Percentiles rank a stretch among this genome's conserved stretches.
Evolutionary conservation across 2,797 vertebrate genomes (phyloP).

Genomic region (Tapera naevia): DNA sequence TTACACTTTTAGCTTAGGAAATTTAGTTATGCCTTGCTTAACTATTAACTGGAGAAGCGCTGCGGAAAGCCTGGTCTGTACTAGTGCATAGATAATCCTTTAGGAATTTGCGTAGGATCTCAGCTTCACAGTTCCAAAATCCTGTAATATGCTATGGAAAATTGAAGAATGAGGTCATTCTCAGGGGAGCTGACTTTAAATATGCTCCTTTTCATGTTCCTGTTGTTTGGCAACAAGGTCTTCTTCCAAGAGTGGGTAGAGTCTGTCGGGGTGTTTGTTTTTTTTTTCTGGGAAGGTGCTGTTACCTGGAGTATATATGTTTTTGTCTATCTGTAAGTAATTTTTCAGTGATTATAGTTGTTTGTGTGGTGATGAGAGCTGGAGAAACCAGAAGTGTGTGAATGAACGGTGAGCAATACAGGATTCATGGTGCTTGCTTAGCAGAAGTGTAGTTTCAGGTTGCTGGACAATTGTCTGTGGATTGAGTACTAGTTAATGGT

Average conservation of each 20-base stretch:
- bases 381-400: background rate
- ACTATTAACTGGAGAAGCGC: background rate
- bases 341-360: background rate
- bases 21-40: background rate
- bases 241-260: background rate
- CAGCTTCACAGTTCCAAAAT: background rate
- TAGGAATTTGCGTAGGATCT: constrained; percentile 7
- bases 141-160: background rate
- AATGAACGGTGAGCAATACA: background rate
- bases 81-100: background rate
- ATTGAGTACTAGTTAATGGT: background rate
- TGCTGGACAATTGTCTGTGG: background rate
- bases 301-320: background rate
- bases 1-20: background rate
- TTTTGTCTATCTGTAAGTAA: background rate
- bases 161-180: background rate
- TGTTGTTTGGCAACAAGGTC: background rate
- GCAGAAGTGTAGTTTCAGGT: background rate
- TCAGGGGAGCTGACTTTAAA: background rate
- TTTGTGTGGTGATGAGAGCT: background rate
- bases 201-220: background rate
- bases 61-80: background rate
- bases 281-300: background rate
- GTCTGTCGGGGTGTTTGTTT: background rate
- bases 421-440: background rate